phyloP scores from a whole-genome alignment of 30 jellyfish, hydroid and myxozoan genomes.

The Turritopsis dohrnii region DNA sequence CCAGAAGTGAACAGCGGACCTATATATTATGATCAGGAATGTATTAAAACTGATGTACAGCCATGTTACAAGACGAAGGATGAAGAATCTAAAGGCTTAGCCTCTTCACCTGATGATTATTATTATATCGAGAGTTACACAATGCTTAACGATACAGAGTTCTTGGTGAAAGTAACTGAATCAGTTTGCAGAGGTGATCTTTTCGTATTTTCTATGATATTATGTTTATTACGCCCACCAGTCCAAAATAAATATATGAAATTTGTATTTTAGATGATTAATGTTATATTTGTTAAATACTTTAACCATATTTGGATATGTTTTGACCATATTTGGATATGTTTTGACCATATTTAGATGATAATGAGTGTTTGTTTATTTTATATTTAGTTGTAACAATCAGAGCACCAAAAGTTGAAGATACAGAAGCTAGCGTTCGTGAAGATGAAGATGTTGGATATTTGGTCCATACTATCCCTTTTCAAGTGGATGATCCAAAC shows the following conservation, averaged over 20 bases:
- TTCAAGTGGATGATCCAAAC: constrained; percentile 31
- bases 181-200: constrained; percentile 7
- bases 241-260: too few relatives aligned
- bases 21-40: background rate
- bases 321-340: background rate
- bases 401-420: constrained; percentile 1
- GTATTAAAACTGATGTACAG: background rate
- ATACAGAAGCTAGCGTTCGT: constrained; percentile 1
- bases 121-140: background rate
- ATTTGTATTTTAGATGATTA: too few relatives aligned
- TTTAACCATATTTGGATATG: background rate
- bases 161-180: constrained; percentile 4
- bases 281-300: too few relatives aligned
- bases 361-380: background rate
- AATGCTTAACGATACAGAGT: background rate
- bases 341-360: background rate
- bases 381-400: background rate
- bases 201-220: background rate
- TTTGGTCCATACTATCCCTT: constrained; percentile 31
- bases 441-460: constrained; percentile 56
- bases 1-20: background rate
- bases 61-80: background rate
- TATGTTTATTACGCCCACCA: too few relatives aligned
- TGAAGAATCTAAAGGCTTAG: background rate
- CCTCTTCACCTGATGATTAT: background rate